Evolutionary conservation across 2,797 vertebrate genomes (phyloP), one percentile per base, ranked within the genome.

Genomic region (Falco naumanni): DNA sequence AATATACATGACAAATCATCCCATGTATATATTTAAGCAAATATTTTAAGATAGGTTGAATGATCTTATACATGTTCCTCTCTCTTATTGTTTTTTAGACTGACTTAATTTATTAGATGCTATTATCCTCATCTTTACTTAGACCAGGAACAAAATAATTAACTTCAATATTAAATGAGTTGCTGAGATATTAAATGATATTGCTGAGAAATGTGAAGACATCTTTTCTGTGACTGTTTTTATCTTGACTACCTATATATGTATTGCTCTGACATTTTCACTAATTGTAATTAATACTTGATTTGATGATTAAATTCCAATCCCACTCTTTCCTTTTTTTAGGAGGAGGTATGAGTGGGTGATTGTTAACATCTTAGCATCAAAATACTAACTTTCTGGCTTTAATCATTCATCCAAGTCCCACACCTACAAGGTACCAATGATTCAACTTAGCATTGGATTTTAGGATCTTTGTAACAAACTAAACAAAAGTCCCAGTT

Each of bases 211-310:
- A 57, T 68, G 8, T 50, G 76, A 85, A 86, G 47, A 75, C 8
- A 28, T 54, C 21, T 80, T 51, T 80, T 85, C 76, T 54, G 57
- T 54, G 43, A 34, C 29, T 43, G 37, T 50, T 15, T 43, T 88
- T 72, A 29, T 28, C 51, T 63, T 56, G 45, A 95, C 69, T 76
- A 51, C 18, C n/a, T 51, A n/a, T 57, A 51, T 4, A 37, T 61
- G 29, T 51, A 29, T 61, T 57, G 10, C 53, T 89, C 45, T 84
- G 80, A 86, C 53, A 65, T 88, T 78, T 86, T 81, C n/a, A 43
- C 53, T 90, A 82, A 93, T 65, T 95, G 47, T 63, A 96, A 93
- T 90, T 95, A 82, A 51, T 51, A 1, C 21, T 86, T 94, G 47
- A 89, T 79, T 93, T 50, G 65, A 87, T 92, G 10, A 68, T 64